A percentile compares a stretch with the other conserved stretches of the same genome.
Evolutionary conservation across 2,797 vertebrate species (phyloP).

Genomic region (Choloepus didactylus): DNA sequence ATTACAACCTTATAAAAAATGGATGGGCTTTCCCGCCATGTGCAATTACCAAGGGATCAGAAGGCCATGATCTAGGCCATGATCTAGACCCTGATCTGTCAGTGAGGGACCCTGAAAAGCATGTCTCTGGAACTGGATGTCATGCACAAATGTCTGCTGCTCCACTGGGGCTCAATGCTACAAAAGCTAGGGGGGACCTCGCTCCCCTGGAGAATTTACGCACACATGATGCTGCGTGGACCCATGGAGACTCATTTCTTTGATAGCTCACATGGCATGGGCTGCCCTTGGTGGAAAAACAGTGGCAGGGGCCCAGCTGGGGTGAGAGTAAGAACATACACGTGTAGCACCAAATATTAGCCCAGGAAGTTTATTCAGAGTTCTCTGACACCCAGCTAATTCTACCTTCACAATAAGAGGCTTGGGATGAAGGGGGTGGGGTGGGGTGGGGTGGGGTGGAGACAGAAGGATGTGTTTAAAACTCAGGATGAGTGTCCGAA

Average conservation of each 20-base stretch:
- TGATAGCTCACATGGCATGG: neutral
- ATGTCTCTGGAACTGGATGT: neutral
- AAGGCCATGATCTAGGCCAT: neutral
- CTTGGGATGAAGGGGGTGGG: accelerated
- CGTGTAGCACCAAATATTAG: accelerated
- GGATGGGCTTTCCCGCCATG: conserved; percentile 53
- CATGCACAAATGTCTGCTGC: neutral
- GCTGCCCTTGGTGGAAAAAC: neutral
- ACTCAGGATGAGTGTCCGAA: neutral
- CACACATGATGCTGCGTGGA: neutral
- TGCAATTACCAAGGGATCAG: conserved; percentile 24
- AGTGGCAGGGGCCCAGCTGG: neutral
- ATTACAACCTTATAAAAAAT: conserved; percentile 86
- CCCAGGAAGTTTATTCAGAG: too few relatives aligned
- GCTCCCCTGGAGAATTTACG: neutral
- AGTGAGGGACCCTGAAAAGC: neutral
- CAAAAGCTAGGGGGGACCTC: neutral
- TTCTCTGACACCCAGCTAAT: neutral
- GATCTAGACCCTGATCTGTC: neutral
- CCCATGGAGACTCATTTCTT: neutral
- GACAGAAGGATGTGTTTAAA: neutral
- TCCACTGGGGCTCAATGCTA: neutral
- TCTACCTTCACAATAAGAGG: neutral
- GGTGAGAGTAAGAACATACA: neutral
- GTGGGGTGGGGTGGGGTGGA: neutral